Conservation (phyloP, 2,113 vertebrate genomes). For the Edolisoma coerulescens region DNA sequence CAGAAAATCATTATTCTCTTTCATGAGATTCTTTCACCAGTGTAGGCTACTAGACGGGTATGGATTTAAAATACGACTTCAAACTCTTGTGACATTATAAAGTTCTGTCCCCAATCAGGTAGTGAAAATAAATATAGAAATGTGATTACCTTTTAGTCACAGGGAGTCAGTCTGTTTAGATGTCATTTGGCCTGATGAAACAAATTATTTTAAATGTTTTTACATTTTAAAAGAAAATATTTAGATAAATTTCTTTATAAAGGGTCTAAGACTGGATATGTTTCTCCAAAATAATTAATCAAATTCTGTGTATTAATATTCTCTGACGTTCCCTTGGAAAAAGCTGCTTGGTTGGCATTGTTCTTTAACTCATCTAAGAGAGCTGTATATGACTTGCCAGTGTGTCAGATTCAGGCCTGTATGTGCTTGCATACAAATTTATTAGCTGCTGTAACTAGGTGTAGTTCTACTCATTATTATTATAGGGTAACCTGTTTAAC, state of each 20-base stretch:
- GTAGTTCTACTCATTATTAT: background rate
- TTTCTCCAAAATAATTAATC: background rate
- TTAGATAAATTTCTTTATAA: background rate
- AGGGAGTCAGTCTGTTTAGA: background rate
- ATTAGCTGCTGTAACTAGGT: background rate
- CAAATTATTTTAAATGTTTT: background rate
- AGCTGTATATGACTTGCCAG: background rate
- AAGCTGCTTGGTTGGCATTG: background rate
- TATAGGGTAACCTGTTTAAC: background rate
- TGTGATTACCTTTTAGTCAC: background rate
- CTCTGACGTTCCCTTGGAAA: background rate
- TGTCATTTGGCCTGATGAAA: background rate
- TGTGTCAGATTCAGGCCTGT: background rate
- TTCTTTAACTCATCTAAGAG: background rate
- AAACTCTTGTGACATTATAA: background rate
- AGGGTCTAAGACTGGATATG: background rate
- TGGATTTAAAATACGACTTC: background rate
- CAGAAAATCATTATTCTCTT: background rate
- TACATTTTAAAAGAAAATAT: background rate
- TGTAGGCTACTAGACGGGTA: background rate
- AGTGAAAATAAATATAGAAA: background rate
- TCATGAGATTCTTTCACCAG: background rate
- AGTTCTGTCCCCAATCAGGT: rapidly evolving
- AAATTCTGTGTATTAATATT: background rate
- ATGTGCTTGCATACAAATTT: background rate